phyloP scores from a whole-genome alignment of 2,888 invertebrate species.

The Salpingus planirostris region DNA sequence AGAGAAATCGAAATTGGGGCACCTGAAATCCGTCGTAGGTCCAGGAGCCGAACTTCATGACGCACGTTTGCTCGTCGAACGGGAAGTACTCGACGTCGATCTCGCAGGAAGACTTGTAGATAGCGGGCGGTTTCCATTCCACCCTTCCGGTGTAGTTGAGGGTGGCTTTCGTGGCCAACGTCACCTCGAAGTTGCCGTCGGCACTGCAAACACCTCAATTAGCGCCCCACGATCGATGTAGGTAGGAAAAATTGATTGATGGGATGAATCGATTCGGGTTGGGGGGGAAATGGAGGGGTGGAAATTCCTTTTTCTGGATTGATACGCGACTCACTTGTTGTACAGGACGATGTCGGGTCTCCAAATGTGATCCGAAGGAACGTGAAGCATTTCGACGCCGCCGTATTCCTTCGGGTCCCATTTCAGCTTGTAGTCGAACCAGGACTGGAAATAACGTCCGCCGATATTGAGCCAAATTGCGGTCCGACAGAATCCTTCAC shows the following conservation, averaged over 20 bases:
- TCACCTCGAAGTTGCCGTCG: slow-evolving; percentile 79
- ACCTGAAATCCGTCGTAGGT: slow-evolving; percentile 80
- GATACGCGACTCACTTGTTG: too few species aligned
- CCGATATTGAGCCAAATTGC: too few species aligned
- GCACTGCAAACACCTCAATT: slow-evolving; percentile 47
- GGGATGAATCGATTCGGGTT: too few species aligned
- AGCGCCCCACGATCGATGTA: slow-evolving; percentile 3
- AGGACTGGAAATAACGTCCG: slow-evolving; percentile 61
- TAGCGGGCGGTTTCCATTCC: slow-evolving; percentile 87
- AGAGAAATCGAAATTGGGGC: too few species aligned
- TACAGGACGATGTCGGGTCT: slow-evolving; percentile 74
- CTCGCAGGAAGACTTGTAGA: slow-evolving; percentile 84
- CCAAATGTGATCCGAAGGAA: slow-evolving; percentile 79
- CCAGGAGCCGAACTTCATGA: slow-evolving; percentile 82
- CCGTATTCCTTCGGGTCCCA: slow-evolving; percentile 84
- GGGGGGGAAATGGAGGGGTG: too few species aligned
- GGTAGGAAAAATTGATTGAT: too few species aligned
- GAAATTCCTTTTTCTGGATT: too few species aligned
- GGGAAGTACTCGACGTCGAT: slow-evolving; percentile 82
- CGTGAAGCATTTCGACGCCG: slow-evolving; percentile 75
- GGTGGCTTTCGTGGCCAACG: slow-evolving; percentile 72
- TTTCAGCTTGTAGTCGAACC: slow-evolving; percentile 78
- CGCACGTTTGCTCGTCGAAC: slow-evolving; percentile 79
- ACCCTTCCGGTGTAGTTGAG: slow-evolving; percentile 73
- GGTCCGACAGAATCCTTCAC: too few species aligned